Base-by-base conservation (phyloP, 35 echinoderm and acorn worm genomes). In the Apostichopus japonicus region DNA sequence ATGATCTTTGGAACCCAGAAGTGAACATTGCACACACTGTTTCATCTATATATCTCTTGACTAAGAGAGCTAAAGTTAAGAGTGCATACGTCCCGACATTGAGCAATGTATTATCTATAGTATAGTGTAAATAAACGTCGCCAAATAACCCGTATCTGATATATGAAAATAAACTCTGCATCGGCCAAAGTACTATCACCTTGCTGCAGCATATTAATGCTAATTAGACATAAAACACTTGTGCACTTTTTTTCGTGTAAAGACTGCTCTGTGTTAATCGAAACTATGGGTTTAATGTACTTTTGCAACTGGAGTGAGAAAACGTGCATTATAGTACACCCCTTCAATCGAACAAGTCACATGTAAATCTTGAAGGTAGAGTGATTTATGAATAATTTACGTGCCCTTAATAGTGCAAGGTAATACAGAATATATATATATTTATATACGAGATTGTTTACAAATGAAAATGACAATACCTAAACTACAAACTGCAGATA, bases 171-270 rank as follows among this genome's bases (percentile, higher is more conserved):
- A 75, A 75, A 75, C 17, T 75, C 71, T 75, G 17, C n/a, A 75
- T 19, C n/a, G 71, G n/a, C 21, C 15, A 75, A 75, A 75, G 71
- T 75, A 23, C 71, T 75, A 23, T 75, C 71, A 75, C 71, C 71
- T 75, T 23, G 22, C 17, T 75, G 14, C 6, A 75, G 11, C 71
- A 75, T 75, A 19, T 7, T 75, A 75, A 75, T 75, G 71, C 21
- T 75, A 75, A 75, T 75, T 75, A 75, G 71, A 75, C 71, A n/a
- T 75, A 75, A 44, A 75, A 75, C 71, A 75, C 71, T 75, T 75
- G 17, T 75, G 71, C 71, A 75, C 71, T 75, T 75, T 75, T 75
- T 75, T 21, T 15, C 5, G 17, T 75, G 7, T 21, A 19, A 75
- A n/a, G 22, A 75, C 17, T 23, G 16, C 71, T 10, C 71, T 6